Evolutionary conservation across 2,888 invertebrate species (phyloP), one percentile per base, ranked within the genome.

Genomic region (Pammene fasciana): DNA sequence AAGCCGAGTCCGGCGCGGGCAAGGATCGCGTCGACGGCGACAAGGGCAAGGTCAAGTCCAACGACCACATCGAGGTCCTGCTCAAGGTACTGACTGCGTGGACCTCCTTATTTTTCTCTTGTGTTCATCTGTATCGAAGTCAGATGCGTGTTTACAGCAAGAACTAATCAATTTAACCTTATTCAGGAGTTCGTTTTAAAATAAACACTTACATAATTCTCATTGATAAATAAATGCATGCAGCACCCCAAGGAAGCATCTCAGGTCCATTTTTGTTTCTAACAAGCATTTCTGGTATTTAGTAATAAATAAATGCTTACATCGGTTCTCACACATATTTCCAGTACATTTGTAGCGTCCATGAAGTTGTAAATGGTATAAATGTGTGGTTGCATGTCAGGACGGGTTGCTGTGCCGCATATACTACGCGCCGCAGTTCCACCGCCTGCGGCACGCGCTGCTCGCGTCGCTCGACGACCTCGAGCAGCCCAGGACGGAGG

Each of bases 351-450:
- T 4, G 4, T 26, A 26, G 4, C 26, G 26, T 26, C 26, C 1
- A 26, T 26, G 26, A 26, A 26, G 26, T 3, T 26, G 4, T 3
- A 26, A 26, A 26, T 26, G 26, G 2, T 26, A 26, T 26, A 26
- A 26, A 26, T 26, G 26, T 26, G 26, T 26, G 26, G 26, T 26
- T 26, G n/a, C n/a, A 10, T 41, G 10, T 11, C 72, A 92, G 93
- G 93, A 97, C 50, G 97, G 97, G 66, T 97, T 99, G 77, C 96
- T 96, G 75, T 99, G 99, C 79, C 95, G 96, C 76, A 95, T 98
- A 74, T 97, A 96, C 90, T 98, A 97, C 92, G 98, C 99, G 43
- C 95, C 97, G 66, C 97, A 98, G 86, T 99, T 99, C 90, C 95
- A 97, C 65, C 93, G 95, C 54, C 93, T 99, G 68, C 94, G 99